Percentiles rank a stretch among this genome's conserved stretches.
These are phyloP conservation scores for Rhinoptilus africanus DNA, from an alignment of 2,113 vertebrate genomes.

Conservation along the genomic window DNA sequence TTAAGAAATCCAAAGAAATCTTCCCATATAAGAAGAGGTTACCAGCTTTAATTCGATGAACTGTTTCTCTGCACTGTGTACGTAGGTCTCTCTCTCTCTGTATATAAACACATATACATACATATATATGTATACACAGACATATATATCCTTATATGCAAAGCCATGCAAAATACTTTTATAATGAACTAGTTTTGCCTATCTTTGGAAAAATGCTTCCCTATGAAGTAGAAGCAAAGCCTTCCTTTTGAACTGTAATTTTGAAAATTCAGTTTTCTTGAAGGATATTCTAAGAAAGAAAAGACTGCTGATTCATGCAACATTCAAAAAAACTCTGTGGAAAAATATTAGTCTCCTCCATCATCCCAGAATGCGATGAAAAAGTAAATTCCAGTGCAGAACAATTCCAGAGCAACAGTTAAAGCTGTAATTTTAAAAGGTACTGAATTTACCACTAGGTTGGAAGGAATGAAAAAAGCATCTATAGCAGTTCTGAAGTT, in stretches of 20 bases:
- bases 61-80: background rate
- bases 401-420: background rate
- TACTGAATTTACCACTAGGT: background rate
- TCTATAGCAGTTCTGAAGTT: background rate
- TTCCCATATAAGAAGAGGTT: background rate
- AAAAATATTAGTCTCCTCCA: conserved; percentile 19
- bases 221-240: background rate
- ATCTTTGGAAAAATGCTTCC: background rate
- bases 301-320: background rate
- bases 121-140: background rate
- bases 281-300: background rate
- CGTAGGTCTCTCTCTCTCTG: background rate
- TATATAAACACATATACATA: background rate
- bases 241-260: background rate
- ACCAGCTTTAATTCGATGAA: background rate
- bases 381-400: background rate
- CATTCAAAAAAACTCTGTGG: background rate
- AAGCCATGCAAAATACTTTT: background rate
- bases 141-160: background rate
- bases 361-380: background rate
- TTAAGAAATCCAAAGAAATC: background rate
- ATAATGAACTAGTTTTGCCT: background rate
- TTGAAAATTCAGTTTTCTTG: background rate
- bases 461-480: background rate
- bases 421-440: conserved; percentile 28